Percentiles rank a stretch among this genome's conserved stretches.
phyloP scores from a whole-genome alignment of 64 coral and sea anemone genomes.

The Hydrozoanthus tunicans region DNA sequence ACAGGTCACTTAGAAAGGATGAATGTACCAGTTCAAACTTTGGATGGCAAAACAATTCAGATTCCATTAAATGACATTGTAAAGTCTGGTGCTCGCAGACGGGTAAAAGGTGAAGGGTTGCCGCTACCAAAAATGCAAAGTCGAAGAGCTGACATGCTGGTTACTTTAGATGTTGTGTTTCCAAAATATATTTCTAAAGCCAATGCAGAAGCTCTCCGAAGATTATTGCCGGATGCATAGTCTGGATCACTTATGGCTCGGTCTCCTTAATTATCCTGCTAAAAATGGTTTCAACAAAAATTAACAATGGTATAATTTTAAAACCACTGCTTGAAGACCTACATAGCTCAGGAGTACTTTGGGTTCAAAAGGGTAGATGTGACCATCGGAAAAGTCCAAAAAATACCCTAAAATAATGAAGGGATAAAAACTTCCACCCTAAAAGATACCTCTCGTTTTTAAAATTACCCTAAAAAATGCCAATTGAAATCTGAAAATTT shows the following conservation, averaged over 20 bases:
- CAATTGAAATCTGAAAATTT: too few relatives aligned
- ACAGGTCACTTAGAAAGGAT: slow-evolving; percentile 58
- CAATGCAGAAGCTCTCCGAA: slow-evolving; percentile 54
- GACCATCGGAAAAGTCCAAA: too few relatives aligned
- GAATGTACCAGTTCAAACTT: slow-evolving; percentile 69
- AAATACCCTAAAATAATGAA: too few relatives aligned
- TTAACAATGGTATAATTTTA: neutral
- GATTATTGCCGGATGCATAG: slow-evolving; percentile 44
- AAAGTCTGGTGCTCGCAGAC: slow-evolving; percentile 76
- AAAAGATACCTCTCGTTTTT: too few relatives aligned
- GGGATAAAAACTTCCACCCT: too few relatives aligned
- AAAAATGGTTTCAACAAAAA: neutral
- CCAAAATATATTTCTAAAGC: slow-evolving; percentile 60
- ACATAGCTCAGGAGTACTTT: too few relatives aligned
- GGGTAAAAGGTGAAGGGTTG: slow-evolving; percentile 87
- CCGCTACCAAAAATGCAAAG: slow-evolving; percentile 84
- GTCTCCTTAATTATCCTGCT: neutral
- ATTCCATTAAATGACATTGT: slow-evolving; percentile 80
- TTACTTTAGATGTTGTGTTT: slow-evolving; percentile 89
- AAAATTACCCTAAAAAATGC: too few relatives aligned
- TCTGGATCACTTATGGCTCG: neutral
- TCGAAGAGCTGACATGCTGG: slow-evolving; percentile 86
- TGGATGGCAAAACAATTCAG: slow-evolving; percentile 74
- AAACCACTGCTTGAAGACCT: neutral
- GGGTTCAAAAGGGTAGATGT: too few relatives aligned